Evolutionary conservation across 2,113 vertebrate genomes (phyloP).

Genomic region (Butastur rufipennis): DNA sequence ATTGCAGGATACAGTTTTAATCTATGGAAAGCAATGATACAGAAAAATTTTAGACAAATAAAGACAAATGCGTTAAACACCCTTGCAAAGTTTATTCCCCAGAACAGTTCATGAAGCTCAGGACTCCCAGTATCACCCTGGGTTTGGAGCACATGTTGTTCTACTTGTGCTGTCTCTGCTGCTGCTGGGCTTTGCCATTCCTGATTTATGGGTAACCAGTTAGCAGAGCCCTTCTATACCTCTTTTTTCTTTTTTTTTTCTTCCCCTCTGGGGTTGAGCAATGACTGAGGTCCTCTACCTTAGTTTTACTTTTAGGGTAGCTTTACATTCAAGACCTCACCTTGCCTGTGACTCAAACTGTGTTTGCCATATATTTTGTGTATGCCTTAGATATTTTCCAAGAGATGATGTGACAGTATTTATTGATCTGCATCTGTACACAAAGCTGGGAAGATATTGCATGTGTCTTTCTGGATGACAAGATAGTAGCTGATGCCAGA

Average conservation of each 20-base stretch:
- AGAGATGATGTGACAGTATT: background rate
- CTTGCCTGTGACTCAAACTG: background rate
- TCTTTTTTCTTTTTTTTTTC: background rate
- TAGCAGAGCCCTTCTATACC: background rate
- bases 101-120: background rate
- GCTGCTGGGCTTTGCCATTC: background rate
- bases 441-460: background rate
- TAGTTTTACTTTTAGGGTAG: background rate
- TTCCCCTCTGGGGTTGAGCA: fast-evolving
- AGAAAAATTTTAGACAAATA: background rate
- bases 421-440: background rate
- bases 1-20: background rate
- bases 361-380: background rate
- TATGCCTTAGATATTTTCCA: background rate
- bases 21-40: background rate
- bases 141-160: background rate
- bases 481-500: background rate
- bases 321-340: background rate
- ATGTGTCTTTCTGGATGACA: background rate
- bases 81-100: background rate
- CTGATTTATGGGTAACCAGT: background rate
- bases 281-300: background rate
- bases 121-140: background rate
- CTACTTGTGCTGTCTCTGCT: background rate
- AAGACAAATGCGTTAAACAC: background rate